phyloP scores from a whole-genome alignment of 1,140 invertebrate genomes.

The Drosophila seguyi region DNA sequence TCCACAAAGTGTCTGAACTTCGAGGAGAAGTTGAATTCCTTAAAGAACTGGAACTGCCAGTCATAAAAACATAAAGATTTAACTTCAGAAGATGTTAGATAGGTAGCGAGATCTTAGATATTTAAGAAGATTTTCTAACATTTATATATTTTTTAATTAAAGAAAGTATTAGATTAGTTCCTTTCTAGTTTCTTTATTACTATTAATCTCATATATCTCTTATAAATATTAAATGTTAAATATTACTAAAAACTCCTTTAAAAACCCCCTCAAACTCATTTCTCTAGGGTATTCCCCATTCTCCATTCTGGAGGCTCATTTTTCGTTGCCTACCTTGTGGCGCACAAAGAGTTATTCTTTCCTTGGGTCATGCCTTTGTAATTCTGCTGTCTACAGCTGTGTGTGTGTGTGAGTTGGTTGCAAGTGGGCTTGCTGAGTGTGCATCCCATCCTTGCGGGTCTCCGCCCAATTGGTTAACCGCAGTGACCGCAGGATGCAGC shows the following conservation, averaged over 20 bases:
- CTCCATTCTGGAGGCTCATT: background rate
- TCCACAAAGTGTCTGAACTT: constrained; percentile 29
- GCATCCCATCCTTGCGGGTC: background rate
- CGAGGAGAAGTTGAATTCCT: constrained; percentile 5
- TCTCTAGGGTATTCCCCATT: constrained; percentile 23
- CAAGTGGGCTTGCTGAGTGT: constrained; percentile 11
- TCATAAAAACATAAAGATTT: constrained; percentile 12
- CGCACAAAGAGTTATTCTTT: constrained; percentile 43
- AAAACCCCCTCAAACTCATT: constrained; percentile 3
- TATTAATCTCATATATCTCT: background rate
- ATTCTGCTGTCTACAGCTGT: constrained; percentile 33
- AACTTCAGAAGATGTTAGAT: background rate
- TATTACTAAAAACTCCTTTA: background rate
- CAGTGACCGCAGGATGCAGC: constrained; percentile 76
- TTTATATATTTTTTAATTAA: no score
- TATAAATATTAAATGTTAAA: constrained; percentile 14
- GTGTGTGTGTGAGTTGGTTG: constrained; percentile 3
- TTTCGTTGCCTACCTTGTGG: constrained; percentile 22
- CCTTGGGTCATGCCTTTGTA: constrained; percentile 42
- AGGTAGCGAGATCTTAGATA: no score
- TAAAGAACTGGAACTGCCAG: background rate
- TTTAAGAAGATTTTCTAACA: no score
- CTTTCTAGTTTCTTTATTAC: background rate
- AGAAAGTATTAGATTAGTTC: no score
- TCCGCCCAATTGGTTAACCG: constrained; percentile 58